Base-by-base conservation (phyloP, 2,113 vertebrate species). In the Xyrauchen texanus region DNA sequence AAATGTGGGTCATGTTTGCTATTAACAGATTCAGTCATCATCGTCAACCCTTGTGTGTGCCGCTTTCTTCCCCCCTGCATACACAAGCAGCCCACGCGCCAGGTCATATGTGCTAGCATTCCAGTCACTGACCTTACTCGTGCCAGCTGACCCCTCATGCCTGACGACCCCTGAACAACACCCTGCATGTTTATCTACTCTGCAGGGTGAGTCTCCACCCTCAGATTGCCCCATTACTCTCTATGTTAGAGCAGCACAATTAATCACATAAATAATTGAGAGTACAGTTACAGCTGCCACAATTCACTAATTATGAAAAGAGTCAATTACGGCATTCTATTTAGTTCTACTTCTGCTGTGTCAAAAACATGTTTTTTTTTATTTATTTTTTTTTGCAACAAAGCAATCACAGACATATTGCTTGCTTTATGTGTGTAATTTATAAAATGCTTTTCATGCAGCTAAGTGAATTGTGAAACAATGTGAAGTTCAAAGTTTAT, bases 91-190 rank as follows among this genome's bases (percentile, higher is more conserved):
- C 46, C 73, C 61, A 52, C 85, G 77, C 77, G 83, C 57, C 13
- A 9, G 72, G 68, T 88, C 87, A 88, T 84, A 86, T 90, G 85
- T 64, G 4, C 84, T 83, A 57, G 74, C 88, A 92, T 91, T 92
- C 88, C 91, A 84, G 83, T 79, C 85, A 46, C 84, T 90, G 90
- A 90, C 90, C 88, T 87, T 82, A 84, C 84, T 85, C 82, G 88
- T 88, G 21, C 91, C 21, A 92, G 90, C 90, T 94, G 91, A 93
- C 90, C 92, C 91, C 92, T 92, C 88, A 88, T 88, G 85, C 86
- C 85, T 83, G 75, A 78, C 86, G 85, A 78, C 88, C 88, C 86
- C 84, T 85, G 82, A 77, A 85, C 21, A 34, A 34, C 81, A 85
- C 84, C 81, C 57, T 84, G 61, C 84, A 81, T 89, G 88, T 91